Base-by-base conservation (phyloP, 2,113 vertebrate species). In the Passer domesticus region DNA sequence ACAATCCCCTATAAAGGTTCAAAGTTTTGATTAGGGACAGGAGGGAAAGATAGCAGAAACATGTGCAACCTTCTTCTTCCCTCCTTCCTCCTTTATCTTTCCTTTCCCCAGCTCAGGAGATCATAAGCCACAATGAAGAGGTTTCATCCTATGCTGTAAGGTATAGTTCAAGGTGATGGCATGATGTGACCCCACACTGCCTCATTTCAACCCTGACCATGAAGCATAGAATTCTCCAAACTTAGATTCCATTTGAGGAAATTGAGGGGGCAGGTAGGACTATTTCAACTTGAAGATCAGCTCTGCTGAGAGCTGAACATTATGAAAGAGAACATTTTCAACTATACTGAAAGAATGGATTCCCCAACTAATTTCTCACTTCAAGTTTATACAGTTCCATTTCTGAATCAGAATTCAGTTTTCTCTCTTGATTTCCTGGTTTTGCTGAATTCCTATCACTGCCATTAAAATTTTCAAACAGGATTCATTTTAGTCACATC, bases 171-270 rank as follows among this genome's bases (percentile, higher is more conserved):
- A 69, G 31, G 39, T 35, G 23, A 59, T 82, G 35, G 53, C 35
- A 16, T 24, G 31, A 49, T 2, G 12, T 87, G 18, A 44, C n/a
- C 0, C 0, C 46, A 80, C n/a, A 60, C 18, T 2, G 0, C 10
- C 15, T n/a, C 37, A 49, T 25, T 46, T 90, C 44, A 49, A 41
- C 31, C 41, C 64, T 67, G 58, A 67, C 63, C 58, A 74, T 4
- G 3, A 69, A 62, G 58, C 39, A 90, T 31, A 89, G 41, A 77
- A 74, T 28, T 66, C 46, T 83, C 49, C 59, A 59, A 87, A 81
- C 16, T 41, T 25, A 52, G 70, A 59, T 27, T 69, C 41, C 28
- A 22, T 59, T 37, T 0, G 1, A 70, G 35, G 33, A 91, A 67
- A 39, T 9, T 20, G n/a, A 62, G 25, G 8, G 7, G 23, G 17